Evolutionary conservation across 2,113 vertebrate genomes (phyloP), one percentile per base, ranked within the genome.

Genomic region (Hemibagrus wyckioides): DNA sequence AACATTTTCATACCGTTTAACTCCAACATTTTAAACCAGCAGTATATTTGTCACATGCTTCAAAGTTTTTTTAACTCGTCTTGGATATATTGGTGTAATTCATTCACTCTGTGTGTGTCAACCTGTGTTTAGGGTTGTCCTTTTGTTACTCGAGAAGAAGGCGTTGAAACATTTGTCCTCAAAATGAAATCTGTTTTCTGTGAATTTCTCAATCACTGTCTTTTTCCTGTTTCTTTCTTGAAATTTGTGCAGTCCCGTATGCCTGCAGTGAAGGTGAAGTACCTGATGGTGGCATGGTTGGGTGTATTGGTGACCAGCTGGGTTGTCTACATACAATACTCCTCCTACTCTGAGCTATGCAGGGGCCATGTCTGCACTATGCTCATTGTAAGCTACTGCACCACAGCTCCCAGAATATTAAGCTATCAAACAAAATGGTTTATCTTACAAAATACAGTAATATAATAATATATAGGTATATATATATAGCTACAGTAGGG

Each of bases 241-340:
- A 25, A 54, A 7, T 11, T 50, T 56, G 19, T 44, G 7, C 61
- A 99, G 98, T 95, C 94, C 87, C 97, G 97, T 82, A 94, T 99
- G 57, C 97, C 97, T 0, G 97, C 97, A 61, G 95, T 99, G 88
- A 97, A 98, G 93, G 96, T 98, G 94, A 98, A 97, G 89, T 99
- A 97, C 82, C 95, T 97, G 80, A 95, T 98, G 90, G 94, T 99
- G 93, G 94, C 95, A 54, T 99, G 98, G 98, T 95, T 99, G 94
- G 96, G 96, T 84, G 90, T 99, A 91, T 95, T 98, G 41, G 95
- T 96, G 88, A 94, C 96, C 94, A 97, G 98, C 95, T 99, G 98
- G 98, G 94, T 97, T 90, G 90, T 97, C 30, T 99, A 99, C 91
- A 95, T 97, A 94, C 97, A 97, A 88, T 99, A 99, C 80, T 96